Base-by-base conservation (phyloP, 1,140 invertebrate species). In the Antheraea pernyi region DNA sequence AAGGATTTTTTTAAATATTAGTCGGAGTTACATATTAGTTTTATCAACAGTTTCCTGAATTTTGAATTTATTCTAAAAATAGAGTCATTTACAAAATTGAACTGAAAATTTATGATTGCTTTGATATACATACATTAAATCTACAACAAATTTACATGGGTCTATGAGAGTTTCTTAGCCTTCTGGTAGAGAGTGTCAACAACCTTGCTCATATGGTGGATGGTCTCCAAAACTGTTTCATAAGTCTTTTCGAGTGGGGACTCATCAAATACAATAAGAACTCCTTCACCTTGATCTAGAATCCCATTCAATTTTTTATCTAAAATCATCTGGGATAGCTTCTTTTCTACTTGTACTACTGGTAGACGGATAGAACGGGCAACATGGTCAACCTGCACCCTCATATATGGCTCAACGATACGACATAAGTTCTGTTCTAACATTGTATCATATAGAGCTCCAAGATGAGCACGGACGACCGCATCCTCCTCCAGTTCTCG, bases 291-390 rank as follows among this genome's bases (percentile, higher is more conserved):
- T 94, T 99, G 99, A 94, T 99, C 99, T 62, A 99, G 93, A 78
- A 99, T 99, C 19, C 99, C 98, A 93, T 96, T 95, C 75, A 99
- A 96, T 91, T 99, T 99, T 77, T 99, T 98, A 91, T 99, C 99
- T 82, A 99, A 93, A 86, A 99, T 99, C 99, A 99, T 99, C 92
- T 99, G 99, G 30, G 99, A 99, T 18, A 99, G 92, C 93, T 99
- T 99, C 92, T 99, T 99, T 89, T 99, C 99, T 60, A 99, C 98
- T 93, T 97, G 96, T 64, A 96, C 94, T 92, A 97, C 95, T 10
- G 97, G 96, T 59, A 99, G 93, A 83, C 98, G 96, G 93, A 99
- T 99, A 70, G 84, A 85, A 59, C 85, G 83, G 72, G 91, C 92
- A 42, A 94, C 92, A 86, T 94, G 93, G 71, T 94, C 93, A 78